Conservation (phyloP, 2,888 invertebrate genomes). For the Catocala nupta region DNA sequence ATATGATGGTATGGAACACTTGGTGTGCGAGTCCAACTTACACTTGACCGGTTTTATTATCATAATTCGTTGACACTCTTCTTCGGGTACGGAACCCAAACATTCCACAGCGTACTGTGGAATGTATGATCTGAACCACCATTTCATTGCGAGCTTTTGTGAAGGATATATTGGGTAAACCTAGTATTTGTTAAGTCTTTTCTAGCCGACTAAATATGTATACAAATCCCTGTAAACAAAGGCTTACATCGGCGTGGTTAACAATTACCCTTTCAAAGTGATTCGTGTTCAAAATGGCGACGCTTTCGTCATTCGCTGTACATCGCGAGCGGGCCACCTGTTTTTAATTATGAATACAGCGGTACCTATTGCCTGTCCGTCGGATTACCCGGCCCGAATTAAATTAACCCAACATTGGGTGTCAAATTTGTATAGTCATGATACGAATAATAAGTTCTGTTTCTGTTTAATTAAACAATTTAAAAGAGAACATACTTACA, state of each 20-base stretch:
- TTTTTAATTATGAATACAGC: constrained; percentile 64
- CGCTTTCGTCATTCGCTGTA: constrained; percentile 44
- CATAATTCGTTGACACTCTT: no score
- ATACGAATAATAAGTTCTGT: constrained; percentile 33
- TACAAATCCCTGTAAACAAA: neutral
- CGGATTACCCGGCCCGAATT: constrained; percentile 51
- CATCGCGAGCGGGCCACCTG: constrained; percentile 53
- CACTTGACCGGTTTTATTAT: no score
- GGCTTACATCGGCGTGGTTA: constrained; percentile 17
- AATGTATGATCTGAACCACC: no score
- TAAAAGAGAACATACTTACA: neutral
- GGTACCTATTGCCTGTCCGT: constrained; percentile 43
- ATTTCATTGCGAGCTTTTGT: no score
- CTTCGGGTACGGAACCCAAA: no score
- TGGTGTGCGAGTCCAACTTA: no score
- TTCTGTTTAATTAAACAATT: constrained; percentile 28
- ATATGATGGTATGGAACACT: no score
- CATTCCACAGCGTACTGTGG: no score
- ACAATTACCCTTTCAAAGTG: constrained; percentile 38
- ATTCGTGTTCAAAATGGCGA: constrained; percentile 46
- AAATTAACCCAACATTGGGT: constrained; percentile 53
- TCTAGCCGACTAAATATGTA: neutral
- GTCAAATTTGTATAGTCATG: constrained; percentile 53
- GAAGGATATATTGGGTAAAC: no score
- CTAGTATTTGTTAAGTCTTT: neutral